Conservation (phyloP, 2,888 invertebrate species). For the Acheta domesticus region DNA sequence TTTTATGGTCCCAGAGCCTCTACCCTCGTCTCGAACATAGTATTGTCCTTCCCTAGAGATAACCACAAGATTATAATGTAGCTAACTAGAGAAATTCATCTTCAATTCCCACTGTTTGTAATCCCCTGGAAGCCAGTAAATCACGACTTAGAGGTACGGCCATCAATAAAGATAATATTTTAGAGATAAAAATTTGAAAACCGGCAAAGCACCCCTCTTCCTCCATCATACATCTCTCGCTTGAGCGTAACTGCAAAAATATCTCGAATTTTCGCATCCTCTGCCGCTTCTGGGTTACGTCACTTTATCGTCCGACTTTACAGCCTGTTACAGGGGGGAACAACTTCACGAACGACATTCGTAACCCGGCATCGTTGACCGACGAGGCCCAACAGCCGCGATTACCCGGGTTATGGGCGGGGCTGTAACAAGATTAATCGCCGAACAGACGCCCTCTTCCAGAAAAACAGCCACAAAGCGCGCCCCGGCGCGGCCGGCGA, state of each 20-base stretch:
- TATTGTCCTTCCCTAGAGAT: not conserved
- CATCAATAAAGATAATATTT: too few species aligned
- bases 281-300: too few species aligned
- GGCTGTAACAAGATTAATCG: slow-evolving; percentile 10
- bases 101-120: not conserved
- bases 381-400: not conserved
- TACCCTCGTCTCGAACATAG: not conserved
- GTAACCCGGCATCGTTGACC: not conserved
- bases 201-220: too few species aligned
- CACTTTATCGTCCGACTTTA: too few species aligned
- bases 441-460: not conserved
- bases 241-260: too few species aligned
- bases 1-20: not conserved
- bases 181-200: too few species aligned
- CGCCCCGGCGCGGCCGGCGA: too few species aligned
- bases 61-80: not conserved
- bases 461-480: not conserved
- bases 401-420: not conserved
- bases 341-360: too few species aligned
- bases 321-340: too few species aligned
- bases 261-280: too few species aligned
- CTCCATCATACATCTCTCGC: too few species aligned
- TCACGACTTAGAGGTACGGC: too few species aligned
- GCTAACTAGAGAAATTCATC: not conserved
- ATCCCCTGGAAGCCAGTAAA: not conserved